Evolutionary conservation across 2,888 invertebrate genomes (phyloP).

Genomic region (Drosophila silvestris): DNA sequence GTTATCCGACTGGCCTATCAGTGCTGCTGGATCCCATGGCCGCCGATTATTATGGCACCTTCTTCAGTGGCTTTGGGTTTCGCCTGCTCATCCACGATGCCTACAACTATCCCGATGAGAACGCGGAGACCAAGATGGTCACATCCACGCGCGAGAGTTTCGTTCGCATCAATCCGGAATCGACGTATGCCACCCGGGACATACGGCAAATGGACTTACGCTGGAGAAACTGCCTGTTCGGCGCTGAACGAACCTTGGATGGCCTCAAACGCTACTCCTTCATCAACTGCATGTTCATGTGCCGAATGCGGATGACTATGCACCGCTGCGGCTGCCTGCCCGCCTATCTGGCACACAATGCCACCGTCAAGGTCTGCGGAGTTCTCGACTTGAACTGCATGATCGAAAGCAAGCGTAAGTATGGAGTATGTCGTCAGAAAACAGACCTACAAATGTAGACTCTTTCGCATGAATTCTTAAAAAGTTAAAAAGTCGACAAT

Average conservation of each 20-base stretch:
- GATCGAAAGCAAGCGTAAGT: slow-evolving; percentile 76
- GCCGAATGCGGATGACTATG: slow-evolving; percentile 86
- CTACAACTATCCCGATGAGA: slow-evolving; percentile 88
- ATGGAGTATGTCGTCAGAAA: too few species aligned
- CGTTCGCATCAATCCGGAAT: slow-evolving; percentile 88
- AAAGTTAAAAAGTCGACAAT: too few species aligned
- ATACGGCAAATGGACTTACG: slow-evolving; percentile 86
- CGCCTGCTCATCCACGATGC: slow-evolving; percentile 89
- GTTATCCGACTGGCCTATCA: slow-evolving; percentile 89
- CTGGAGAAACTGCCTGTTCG: slow-evolving; percentile 87
- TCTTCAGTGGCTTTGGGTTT: slow-evolving; percentile 88
- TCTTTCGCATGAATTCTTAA: too few species aligned
- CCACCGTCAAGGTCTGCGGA: slow-evolving; percentile 72
- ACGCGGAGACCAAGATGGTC: slow-evolving; percentile 87
- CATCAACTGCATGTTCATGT: slow-evolving; percentile 88
- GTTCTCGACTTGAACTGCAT: slow-evolving; percentile 77
- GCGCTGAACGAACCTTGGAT: slow-evolving; percentile 85
- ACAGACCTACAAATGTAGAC: too few species aligned
- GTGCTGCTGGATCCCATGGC: slow-evolving; percentile 87
- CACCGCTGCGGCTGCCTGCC: slow-evolving; percentile 88
- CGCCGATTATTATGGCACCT: slow-evolving; percentile 88
- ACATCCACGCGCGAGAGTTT: slow-evolving; percentile 87
- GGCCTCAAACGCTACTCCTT: slow-evolving; percentile 87
- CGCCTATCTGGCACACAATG: slow-evolving; percentile 86
- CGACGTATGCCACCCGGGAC: slow-evolving; percentile 88